These are phyloP conservation scores for Tholera decimalis DNA, from an alignment of 2,888 invertebrate genomes.

Conservation along the genomic window DNA sequence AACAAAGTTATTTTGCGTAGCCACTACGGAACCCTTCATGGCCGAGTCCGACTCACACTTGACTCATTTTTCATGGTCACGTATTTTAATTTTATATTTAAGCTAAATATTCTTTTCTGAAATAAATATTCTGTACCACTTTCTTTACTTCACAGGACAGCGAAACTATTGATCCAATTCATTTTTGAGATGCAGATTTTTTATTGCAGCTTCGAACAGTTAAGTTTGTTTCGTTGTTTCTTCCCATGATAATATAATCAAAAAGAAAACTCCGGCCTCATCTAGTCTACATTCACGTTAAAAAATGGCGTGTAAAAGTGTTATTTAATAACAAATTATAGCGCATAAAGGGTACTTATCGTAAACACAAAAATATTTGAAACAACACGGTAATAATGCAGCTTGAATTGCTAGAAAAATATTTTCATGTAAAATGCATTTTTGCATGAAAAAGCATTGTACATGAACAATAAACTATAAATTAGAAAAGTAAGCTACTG, in stretches of 20 bases:
- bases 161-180: background rate
- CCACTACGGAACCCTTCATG: too few relatives aligned
- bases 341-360: background rate
- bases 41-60: too few relatives aligned
- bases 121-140: background rate
- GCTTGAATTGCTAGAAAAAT: background rate
- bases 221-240: too few relatives aligned
- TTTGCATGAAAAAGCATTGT: background rate
- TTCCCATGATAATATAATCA: too few relatives aligned
- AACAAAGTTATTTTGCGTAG: too few relatives aligned
- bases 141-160: too few relatives aligned
- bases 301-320: too few relatives aligned
- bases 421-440: background rate
- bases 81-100: background rate
- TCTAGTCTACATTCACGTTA: too few relatives aligned
- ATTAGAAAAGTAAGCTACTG: background rate
- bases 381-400: background rate
- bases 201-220: too few relatives aligned
- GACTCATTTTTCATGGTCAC: too few relatives aligned
- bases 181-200: background rate
- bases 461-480: background rate
- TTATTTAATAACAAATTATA: background rate
- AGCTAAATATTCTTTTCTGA: background rate
- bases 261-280: too few relatives aligned
- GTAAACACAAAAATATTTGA: background rate